phyloP scores from a whole-genome alignment of 2,797 vertebrate genomes.

The Prunella strophiata region DNA sequence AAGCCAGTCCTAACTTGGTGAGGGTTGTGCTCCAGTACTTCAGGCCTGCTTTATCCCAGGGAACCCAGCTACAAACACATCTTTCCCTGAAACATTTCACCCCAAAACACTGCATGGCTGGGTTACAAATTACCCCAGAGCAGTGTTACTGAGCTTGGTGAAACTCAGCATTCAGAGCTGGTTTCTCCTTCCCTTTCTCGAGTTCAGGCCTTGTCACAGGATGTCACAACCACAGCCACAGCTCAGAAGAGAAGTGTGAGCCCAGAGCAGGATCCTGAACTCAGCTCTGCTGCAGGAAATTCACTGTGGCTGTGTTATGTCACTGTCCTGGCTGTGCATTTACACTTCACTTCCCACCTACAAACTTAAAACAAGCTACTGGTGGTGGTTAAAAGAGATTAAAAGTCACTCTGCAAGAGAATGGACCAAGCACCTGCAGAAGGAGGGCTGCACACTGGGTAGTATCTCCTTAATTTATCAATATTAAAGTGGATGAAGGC shows the following conservation, averaged over 20 bases:
- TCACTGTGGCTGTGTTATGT: background rate
- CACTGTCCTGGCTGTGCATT: fast-evolving
- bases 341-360: background rate
- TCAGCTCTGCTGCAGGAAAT: background rate
- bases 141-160: fast-evolving
- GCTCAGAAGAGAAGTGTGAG: background rate
- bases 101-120: fast-evolving
- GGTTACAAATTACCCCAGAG: fast-evolving
- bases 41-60: background rate
- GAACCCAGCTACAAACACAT: fast-evolving
- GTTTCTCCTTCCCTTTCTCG: background rate
- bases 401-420: background rate
- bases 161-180: background rate
- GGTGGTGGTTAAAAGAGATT: fast-evolving
- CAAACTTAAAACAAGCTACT: background rate
- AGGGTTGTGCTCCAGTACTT: background rate
- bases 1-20: background rate
- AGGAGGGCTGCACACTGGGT: background rate
- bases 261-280: background rate
- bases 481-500: background rate
- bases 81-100: background rate
- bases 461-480: background rate
- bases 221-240: background rate
- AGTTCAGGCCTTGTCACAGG: background rate
- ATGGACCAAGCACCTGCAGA: background rate